Percentiles rank a stretch among this genome's conserved stretches.
Conservation (phyloP, 2,888 invertebrate species). For the Antheraea assamensis region DNA sequence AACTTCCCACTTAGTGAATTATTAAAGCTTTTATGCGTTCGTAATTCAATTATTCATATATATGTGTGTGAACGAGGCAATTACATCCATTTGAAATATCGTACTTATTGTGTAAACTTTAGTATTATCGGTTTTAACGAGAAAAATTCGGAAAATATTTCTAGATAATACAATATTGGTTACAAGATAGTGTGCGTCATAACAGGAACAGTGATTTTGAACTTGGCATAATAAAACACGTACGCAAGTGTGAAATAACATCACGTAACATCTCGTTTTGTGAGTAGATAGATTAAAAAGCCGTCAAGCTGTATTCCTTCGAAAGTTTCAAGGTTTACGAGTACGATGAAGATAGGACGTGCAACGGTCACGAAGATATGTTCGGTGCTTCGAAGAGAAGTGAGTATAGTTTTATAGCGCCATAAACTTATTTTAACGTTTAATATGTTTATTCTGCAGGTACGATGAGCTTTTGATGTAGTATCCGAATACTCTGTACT, state of each 20-base stretch:
- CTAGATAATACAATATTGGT: constrained; percentile 20
- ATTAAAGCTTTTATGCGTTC: constrained; percentile 27
- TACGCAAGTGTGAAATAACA: background rate
- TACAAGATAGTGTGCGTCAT: background rate
- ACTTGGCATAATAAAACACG: constrained; percentile 4
- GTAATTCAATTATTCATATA: constrained; percentile 50
- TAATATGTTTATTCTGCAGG: constrained; percentile 39
- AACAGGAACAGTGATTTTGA: background rate
- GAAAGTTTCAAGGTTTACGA: constrained; percentile 79
- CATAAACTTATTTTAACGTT: constrained; percentile 43
- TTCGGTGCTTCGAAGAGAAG: constrained; percentile 73
- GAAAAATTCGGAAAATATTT: constrained; percentile 33
- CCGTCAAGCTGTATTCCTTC: constrained; percentile 81
- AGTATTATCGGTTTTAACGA: constrained; percentile 25
- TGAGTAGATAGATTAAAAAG: constrained; percentile 43
- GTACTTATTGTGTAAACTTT: constrained; percentile 59
- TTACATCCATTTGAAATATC: constrained; percentile 53
- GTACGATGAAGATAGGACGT: constrained; percentile 74
- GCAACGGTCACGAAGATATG: constrained; percentile 70
- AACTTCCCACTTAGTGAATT: constrained; percentile 40
- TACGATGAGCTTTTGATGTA: constrained; percentile 33
- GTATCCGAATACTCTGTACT: constrained; percentile 21
- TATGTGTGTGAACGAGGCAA: constrained; percentile 62
- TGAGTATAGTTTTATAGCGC: constrained; percentile 53
- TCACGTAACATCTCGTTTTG: constrained; percentile 19